These are phyloP conservation scores for Marisa cornuarietis DNA, from an alignment of 1,140 invertebrate genomes.

Conservation along the genomic window DNA sequence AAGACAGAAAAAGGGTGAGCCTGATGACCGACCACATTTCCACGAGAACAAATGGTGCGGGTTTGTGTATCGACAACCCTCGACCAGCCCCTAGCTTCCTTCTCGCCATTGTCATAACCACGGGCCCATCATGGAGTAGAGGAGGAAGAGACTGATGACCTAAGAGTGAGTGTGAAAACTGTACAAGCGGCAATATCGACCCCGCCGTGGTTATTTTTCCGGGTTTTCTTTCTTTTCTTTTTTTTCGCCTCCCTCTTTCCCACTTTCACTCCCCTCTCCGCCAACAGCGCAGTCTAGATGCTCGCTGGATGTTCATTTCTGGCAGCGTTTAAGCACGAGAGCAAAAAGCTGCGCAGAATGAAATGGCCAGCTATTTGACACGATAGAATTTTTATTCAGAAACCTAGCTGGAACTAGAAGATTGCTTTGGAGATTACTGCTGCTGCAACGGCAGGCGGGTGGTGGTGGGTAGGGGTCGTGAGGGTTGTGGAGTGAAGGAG, in stretches of 20 bases:
- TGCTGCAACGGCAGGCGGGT: background rate
- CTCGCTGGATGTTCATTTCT: no score
- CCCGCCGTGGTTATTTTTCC: background rate
- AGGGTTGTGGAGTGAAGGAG: background rate
- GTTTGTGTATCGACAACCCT: constrained; percentile 1
- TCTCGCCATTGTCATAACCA: constrained; percentile 3
- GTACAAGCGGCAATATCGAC: constrained; percentile 2
- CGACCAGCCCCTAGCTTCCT: background rate
- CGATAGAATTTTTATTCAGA: no score
- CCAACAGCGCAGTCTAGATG: no score
- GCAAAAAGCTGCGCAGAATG: no score
- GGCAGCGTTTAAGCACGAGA: no score
- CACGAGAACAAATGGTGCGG: constrained; percentile 15
- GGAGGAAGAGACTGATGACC: background rate
- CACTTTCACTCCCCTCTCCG: no score
- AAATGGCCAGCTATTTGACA: no score
- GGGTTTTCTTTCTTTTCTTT: background rate
- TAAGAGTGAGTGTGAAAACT: no score
- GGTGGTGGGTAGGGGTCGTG: background rate
- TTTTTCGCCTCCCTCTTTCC: background rate
- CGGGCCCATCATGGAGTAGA: background rate
- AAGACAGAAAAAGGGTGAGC: background rate
- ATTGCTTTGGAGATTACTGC: no score
- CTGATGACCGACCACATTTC: constrained; percentile 1
- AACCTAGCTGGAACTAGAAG: no score